A percentile compares a stretch with the other conserved stretches of the same genome.
Evolutionary conservation across 1,140 invertebrate species (phyloP).

Genomic region (Portunus trituberculatus): DNA sequence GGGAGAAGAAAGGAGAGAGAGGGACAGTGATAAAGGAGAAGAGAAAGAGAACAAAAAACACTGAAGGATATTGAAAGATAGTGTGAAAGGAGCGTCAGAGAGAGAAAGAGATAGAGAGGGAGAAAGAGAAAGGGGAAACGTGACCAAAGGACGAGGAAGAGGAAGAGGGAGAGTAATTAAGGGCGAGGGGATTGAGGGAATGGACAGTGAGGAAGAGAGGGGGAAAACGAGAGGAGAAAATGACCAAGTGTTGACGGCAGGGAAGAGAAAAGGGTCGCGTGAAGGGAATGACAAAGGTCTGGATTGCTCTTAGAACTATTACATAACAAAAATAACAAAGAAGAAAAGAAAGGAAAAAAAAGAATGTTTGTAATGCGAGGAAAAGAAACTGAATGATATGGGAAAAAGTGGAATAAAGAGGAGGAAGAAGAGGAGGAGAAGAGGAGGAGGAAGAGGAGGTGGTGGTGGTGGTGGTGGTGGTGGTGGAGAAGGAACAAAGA

Average conservation of each 20-base stretch:
- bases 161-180: background rate
- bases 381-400: too few relatives aligned
- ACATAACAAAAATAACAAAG: too few relatives aligned
- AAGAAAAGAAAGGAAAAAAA: too few relatives aligned
- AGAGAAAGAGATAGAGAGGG: background rate
- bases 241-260: too few relatives aligned
- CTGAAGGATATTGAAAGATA: background rate
- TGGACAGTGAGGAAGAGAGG: background rate
- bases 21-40: background rate
- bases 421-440: too few relatives aligned
- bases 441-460: background rate
- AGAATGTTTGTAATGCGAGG: too few relatives aligned
- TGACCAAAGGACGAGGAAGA: background rate
- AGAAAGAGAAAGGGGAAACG: background rate
- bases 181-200: background rate
- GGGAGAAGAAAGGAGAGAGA: background rate
- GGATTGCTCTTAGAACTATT: too few relatives aligned
- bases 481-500: background rate
- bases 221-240: background rate
- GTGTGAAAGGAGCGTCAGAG: background rate
- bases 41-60: background rate
- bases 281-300: too few relatives aligned
- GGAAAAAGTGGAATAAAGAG: too few relatives aligned
- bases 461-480: too few relatives aligned
- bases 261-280: too few relatives aligned